Percentiles rank a stretch among this genome's conserved stretches.
phyloP scores from a whole-genome alignment of 2,888 invertebrate genomes.

The Arenicola marina region DNA sequence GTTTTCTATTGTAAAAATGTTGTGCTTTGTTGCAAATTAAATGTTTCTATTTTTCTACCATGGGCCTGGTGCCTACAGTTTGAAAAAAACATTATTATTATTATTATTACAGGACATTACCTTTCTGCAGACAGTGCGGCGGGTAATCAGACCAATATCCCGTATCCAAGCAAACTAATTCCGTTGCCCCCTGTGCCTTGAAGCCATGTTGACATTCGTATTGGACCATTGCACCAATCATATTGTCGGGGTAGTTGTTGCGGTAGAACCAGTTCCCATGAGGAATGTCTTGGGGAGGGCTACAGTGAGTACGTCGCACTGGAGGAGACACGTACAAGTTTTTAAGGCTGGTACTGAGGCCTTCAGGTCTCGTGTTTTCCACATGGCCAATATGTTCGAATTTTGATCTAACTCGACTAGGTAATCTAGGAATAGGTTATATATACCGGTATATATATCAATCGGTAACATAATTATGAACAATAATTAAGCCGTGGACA shows the following conservation, averaged over 20 bases:
- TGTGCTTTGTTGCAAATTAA: too few species aligned
- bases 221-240: slow-evolving; percentile 63
- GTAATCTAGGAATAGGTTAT: not conserved
- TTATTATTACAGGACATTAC: too few species aligned
- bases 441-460: not conserved
- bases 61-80: too few species aligned
- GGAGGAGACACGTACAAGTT: not conserved
- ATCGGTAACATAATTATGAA: not conserved
- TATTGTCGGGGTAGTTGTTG: slow-evolving; percentile 19
- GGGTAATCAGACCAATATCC: slow-evolving; percentile 65
- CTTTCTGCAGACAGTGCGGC: slow-evolving; percentile 50
- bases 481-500: not conserved
- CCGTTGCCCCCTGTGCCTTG: slow-evolving; percentile 76
- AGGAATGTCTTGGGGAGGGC: slow-evolving; percentile 33
- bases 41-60: too few species aligned
- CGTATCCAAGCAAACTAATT: slow-evolving; percentile 81
- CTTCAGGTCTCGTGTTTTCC: too few species aligned
- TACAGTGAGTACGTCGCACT: slow-evolving; percentile 37
- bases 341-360: too few species aligned
- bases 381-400: too few species aligned
- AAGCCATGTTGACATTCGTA: slow-evolving; percentile 83
- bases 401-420: too few species aligned
- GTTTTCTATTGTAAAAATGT: too few species aligned
- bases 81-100: too few species aligned
- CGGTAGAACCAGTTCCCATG: slow-evolving; percentile 38